Base-by-base conservation (phyloP, 2,888 invertebrate genomes). In the Chesias legatella region DNA sequence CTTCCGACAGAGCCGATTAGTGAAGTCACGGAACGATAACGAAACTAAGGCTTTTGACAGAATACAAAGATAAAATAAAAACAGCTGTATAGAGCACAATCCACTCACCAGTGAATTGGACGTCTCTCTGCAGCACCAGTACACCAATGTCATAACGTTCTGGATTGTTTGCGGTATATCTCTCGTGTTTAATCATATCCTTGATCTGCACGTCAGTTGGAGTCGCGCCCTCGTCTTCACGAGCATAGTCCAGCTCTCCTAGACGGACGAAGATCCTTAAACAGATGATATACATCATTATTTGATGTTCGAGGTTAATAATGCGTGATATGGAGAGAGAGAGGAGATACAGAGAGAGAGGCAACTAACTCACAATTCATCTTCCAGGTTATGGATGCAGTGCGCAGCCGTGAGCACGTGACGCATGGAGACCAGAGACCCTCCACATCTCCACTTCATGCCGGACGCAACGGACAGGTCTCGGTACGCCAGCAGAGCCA, bases 351-450 rank as follows among this genome's bases (percentile, higher is more conserved):
- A 22, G 1, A n/a, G 1, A 2, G 6, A 7, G 3, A 7, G n/a
- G n/a, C 6, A 29, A 7, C 0, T 24, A 3, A 33, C 40, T 44
- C n/a, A 48, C 44, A 44, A 26, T 0, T 32, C 23, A 1, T 38
- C 23, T 13, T 43, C 43, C 1, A 13, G 60, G 17, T 80, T 79
- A 48, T 88, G 65, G 0, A 93, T 90, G 64, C 94, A 94, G 65
- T 94, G 94, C 0, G 89, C 92, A 0, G 94, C 94, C 0, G 95
- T 95, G 3, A 95, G 60, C 0, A 95, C 88, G 66, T 94, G 94
- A 1, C 86, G 78, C 1, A 80, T 60, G 0, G 91, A 90, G 39
- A 94, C 89, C 6, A 94, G 75, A 7, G 91, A 86, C 4, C 92
- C 94, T 1, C 94, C 95, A 56, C 92, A 92, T 13, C 71, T 59